Percentiles rank a stretch among this genome's conserved stretches.
These are phyloP conservation scores for Nesidiocoris tenuis DNA, from an alignment of 2,888 invertebrate species.

Conservation along the genomic window DNA sequence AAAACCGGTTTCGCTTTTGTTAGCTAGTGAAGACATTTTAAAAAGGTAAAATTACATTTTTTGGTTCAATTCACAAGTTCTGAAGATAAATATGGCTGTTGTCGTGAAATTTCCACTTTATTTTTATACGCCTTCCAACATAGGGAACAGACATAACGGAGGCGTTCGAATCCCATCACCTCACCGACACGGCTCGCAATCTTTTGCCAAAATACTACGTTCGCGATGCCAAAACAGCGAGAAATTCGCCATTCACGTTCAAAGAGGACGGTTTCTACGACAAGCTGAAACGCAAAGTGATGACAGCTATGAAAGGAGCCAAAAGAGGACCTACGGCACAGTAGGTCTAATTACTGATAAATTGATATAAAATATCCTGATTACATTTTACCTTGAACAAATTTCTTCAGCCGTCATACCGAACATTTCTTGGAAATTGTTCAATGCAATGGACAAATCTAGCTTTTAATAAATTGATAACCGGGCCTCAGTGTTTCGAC, in stretches of 20 bases:
- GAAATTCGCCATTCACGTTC: conserved; percentile 73
- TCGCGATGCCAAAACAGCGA: conserved; percentile 62
- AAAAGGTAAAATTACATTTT: too few species aligned
- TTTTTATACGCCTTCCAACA: not conserved
- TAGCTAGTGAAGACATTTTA: too few species aligned
- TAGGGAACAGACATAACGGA: conserved; percentile 80
- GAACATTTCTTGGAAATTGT: too few species aligned
- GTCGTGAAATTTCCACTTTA: too few species aligned
- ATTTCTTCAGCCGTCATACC: not conserved
- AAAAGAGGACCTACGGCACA: conserved; percentile 43
- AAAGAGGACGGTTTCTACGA: conserved; percentile 72
- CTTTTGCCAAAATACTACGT: conserved; percentile 67
- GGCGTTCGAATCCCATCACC: conserved; percentile 73
- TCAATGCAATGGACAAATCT: too few species aligned
- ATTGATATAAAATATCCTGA: not conserved
- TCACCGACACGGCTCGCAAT: conserved; percentile 61
- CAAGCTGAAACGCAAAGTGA: conserved; percentile 60
- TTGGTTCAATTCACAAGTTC: too few species aligned
- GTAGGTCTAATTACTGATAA: conserved; percentile 26
- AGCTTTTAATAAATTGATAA: too few species aligned
- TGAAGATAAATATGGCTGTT: too few species aligned
- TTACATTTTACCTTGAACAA: conserved; percentile 3
- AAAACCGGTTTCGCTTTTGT: too few species aligned
- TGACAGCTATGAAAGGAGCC: conserved; percentile 44
- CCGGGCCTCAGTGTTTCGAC: too few species aligned